These are phyloP conservation scores for Panurus biarmicus DNA, from an alignment of 2,113 vertebrate species.

Conservation along the genomic window DNA sequence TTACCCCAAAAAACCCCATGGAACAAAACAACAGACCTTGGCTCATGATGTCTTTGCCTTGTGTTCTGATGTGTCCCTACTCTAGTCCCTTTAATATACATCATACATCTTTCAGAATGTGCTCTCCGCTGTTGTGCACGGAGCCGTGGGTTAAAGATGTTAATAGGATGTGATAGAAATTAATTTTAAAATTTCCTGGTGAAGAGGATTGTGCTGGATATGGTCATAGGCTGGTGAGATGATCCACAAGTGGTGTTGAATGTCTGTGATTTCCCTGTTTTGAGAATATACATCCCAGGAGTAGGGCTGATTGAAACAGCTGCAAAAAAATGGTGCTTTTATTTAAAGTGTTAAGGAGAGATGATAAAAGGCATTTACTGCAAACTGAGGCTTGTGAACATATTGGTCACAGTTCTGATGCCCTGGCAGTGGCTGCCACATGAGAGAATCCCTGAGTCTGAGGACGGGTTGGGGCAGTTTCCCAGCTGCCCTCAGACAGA, in stretches of 20 bases:
- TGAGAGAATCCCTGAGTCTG: not conserved
- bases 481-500: constrained; percentile 38
- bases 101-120: not conserved
- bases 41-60: not conserved
- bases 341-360: not conserved
- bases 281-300: not conserved
- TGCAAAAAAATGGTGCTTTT: not conserved
- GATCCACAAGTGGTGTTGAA: not conserved
- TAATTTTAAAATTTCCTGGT: not conserved
- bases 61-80: not conserved
- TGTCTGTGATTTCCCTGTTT: not conserved
- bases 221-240: not conserved
- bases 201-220: not conserved
- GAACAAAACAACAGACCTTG: not conserved
- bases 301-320: not conserved
- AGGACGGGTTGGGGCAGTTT: not conserved
- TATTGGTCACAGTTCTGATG: not conserved
- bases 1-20: not conserved
- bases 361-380: not conserved
- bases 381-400: not conserved
- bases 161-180: not conserved
- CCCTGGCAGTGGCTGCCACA: not conserved
- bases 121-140: not conserved
- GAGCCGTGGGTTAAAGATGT: not conserved
- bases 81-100: not conserved